phyloP scores from a whole-genome alignment of 2,113 vertebrate species.

The Dromiciops gliroides region DNA sequence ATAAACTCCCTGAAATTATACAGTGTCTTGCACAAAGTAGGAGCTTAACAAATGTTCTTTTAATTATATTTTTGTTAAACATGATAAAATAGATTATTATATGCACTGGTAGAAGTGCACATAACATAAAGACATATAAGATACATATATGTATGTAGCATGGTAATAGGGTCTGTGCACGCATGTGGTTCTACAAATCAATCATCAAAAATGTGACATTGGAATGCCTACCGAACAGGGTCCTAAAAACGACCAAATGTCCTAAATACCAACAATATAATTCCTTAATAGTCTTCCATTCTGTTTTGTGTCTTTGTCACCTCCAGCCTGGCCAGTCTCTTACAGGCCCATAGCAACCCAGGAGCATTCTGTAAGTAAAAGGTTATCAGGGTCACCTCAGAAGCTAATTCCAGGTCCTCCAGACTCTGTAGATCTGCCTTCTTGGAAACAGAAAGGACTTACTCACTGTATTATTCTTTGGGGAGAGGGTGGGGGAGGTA shows the following conservation, averaged over 20 bases:
- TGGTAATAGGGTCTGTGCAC: not conserved
- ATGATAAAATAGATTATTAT: not conserved
- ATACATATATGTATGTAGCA: not conserved
- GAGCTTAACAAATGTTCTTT: not conserved
- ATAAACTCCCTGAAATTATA: not conserved
- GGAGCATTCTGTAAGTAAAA: not conserved
- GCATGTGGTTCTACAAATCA: not conserved
- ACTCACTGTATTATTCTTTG: not conserved
- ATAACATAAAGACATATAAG: not conserved
- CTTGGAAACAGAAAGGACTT: not conserved
- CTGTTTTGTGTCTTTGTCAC: not conserved
- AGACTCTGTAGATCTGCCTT: not conserved
- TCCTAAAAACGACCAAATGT: not conserved
- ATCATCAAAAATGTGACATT: not conserved
- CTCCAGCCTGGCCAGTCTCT: not conserved
- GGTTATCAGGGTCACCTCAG: conserved; percentile 1
- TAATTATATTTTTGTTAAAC: not conserved
- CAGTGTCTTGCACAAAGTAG: not conserved
- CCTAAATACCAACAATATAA: not conserved
- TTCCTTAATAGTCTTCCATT: not conserved
- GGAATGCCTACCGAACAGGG: not conserved
- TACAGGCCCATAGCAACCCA: not conserved
- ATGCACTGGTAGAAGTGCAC: not conserved
- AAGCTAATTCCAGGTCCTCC: not conserved
- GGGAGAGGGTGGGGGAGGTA: not conserved